Percentiles rank a stretch among this genome's conserved stretches.
These are phyloP conservation scores for Xanthia togata DNA, from an alignment of 2,888 invertebrate genomes.

Conservation along the genomic window DNA sequence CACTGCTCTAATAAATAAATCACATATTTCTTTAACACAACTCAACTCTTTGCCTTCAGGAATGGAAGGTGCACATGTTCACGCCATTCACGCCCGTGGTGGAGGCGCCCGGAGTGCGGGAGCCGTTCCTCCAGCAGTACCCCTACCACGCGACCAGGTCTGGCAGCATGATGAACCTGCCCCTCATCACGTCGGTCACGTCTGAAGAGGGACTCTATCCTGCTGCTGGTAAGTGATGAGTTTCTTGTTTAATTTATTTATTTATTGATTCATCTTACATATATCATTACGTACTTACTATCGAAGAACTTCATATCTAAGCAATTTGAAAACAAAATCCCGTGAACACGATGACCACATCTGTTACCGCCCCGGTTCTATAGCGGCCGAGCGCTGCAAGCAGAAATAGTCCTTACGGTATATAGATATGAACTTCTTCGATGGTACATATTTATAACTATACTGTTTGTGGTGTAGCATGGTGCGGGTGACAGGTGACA, in stretches of 20 bases:
- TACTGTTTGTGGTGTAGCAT: no score
- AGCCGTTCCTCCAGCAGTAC: conserved; percentile 92
- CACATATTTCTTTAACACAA: not conserved
- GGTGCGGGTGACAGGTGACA: no score
- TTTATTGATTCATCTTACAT: not conserved
- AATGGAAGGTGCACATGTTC: conserved; percentile 91
- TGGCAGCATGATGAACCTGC: conserved; percentile 91
- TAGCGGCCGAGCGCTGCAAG: no score
- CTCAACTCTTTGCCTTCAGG: conserved; percentile 69
- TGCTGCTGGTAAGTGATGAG: conserved; percentile 89
- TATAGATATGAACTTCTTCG: no score
- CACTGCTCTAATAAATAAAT: no score
- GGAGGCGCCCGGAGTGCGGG: conserved; percentile 86
- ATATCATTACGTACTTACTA: not conserved
- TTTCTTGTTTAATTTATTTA: not conserved
- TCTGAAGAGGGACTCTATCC: conserved; percentile 94
- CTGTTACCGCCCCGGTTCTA: no score
- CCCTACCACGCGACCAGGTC: conserved; percentile 91
- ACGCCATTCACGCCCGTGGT: conserved; percentile 94
- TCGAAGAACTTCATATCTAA: no score
- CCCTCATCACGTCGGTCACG: conserved; percentile 93
- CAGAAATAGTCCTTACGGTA: no score
- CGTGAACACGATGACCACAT: no score
- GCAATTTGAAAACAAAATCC: no score
- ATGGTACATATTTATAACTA: no score